Percentiles rank a stretch among this genome's conserved stretches.
These are phyloP conservation scores for Gryllus longicercus DNA, from an alignment of 2,888 invertebrate species.

Conservation along the genomic window DNA sequence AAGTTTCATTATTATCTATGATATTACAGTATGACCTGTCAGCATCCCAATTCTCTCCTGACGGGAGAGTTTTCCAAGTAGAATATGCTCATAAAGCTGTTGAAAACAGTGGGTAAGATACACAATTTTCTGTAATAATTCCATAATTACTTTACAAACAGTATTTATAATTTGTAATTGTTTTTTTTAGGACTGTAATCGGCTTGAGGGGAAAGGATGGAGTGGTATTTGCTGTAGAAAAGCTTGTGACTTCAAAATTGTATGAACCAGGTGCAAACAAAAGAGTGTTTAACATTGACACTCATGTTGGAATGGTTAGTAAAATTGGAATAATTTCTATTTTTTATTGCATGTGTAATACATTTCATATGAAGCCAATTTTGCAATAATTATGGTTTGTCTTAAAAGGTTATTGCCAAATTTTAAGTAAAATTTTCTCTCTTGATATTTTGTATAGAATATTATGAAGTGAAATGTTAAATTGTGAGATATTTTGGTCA, in stretches of 20 bases:
- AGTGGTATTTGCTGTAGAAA: constrained; percentile 96
- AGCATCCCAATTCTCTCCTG: constrained; percentile 99
- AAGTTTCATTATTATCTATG: not conserved
- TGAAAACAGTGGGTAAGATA: constrained; percentile 82
- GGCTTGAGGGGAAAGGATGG: constrained; percentile 94
- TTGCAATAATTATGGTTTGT: not conserved
- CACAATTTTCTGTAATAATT: too few relatives aligned
- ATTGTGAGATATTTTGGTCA: not conserved
- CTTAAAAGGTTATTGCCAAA: too few relatives aligned
- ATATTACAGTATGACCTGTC: constrained; percentile 91
- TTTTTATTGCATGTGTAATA: too few relatives aligned
- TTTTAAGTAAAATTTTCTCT: not conserved
- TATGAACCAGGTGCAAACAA: constrained; percentile 90
- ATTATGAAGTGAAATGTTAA: not conserved
- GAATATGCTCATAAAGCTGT: constrained; percentile 99
- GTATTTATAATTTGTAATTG: not conserved
- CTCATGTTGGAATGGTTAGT: constrained; percentile 87
- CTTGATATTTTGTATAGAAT: not conserved
- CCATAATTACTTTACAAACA: too few relatives aligned
- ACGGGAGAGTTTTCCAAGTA: constrained; percentile 98
- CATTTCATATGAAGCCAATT: too few relatives aligned
- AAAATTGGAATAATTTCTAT: too few relatives aligned
- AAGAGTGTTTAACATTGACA: constrained; percentile 88
- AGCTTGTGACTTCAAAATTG: constrained; percentile 87
- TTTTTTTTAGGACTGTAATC: constrained; percentile 70